A percentile compares a stretch with the other conserved stretches of the same genome.
Conservation (phyloP, 1,140 invertebrate genomes). For the Hylaeus volcanicus region DNA sequence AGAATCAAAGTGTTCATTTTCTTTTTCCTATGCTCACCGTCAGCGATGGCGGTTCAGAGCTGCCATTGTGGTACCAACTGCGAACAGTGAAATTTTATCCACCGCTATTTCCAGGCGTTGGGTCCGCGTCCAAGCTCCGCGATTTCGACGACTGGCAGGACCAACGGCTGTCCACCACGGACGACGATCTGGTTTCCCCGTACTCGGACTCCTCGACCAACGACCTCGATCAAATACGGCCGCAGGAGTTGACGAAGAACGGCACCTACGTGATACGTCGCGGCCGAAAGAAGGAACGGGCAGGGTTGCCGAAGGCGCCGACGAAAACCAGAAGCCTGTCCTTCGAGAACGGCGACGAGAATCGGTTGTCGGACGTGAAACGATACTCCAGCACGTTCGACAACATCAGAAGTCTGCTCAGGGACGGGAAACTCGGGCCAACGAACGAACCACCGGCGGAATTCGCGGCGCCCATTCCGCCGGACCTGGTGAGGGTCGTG, state of each 20-base stretch:
- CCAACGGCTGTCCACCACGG: slow-evolving; percentile 83
- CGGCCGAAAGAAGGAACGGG: slow-evolving; percentile 83
- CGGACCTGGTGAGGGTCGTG: slow-evolving; percentile 84
- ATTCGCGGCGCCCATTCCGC: slow-evolving; percentile 81
- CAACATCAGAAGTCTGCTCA: slow-evolving; percentile 88
- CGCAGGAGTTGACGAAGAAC: slow-evolving; percentile 82
- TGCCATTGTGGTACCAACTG: too few relatives aligned
- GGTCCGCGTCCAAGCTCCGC: slow-evolving; percentile 82
- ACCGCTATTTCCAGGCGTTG: slow-evolving; percentile 79
- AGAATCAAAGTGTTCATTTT: too few relatives aligned
- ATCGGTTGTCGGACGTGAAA: slow-evolving; percentile 83
- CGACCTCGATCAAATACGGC: slow-evolving; percentile 79
- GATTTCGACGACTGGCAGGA: slow-evolving; percentile 86
- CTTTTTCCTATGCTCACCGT: too few relatives aligned
- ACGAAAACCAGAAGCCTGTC: slow-evolving; percentile 76
- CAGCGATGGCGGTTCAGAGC: too few relatives aligned
- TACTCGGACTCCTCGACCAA: slow-evolving; percentile 84
- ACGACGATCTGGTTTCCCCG: slow-evolving; percentile 85
- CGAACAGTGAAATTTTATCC: too few relatives aligned
- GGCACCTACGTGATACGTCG: slow-evolving; percentile 89
- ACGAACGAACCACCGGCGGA: slow-evolving; percentile 81
- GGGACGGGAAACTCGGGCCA: slow-evolving; percentile 80
- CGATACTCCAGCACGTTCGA: slow-evolving; percentile 89
- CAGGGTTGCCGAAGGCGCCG: slow-evolving; percentile 78
- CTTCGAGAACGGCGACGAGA: slow-evolving; percentile 78